Conservation (phyloP, 2,888 invertebrate genomes). For the Synergus umbraculus region DNA sequence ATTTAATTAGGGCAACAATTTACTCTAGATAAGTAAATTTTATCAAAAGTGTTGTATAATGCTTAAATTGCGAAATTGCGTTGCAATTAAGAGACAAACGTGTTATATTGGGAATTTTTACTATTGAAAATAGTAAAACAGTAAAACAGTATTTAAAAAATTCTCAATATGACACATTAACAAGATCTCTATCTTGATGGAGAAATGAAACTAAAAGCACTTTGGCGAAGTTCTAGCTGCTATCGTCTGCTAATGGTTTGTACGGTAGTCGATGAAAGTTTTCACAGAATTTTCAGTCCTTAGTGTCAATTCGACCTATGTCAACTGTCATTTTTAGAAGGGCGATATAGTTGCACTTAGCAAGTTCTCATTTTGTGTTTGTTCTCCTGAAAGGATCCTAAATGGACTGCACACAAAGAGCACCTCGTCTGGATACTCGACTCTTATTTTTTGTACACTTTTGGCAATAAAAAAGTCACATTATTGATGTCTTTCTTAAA, state of each 20-base stretch:
- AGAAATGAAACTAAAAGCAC: slow-evolving; percentile 2
- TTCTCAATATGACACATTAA: too few species aligned
- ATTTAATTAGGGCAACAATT: slow-evolving; percentile 7
- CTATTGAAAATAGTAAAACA: too few species aligned
- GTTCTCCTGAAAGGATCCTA: slow-evolving; percentile 7
- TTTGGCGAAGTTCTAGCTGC: not conserved
- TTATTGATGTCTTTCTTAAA: too few species aligned
- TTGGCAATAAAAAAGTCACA: too few species aligned
- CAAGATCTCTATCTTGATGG: not conserved
- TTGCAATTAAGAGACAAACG: too few species aligned
- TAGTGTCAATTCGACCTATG: slow-evolving; percentile 7
- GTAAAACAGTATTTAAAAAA: too few species aligned
- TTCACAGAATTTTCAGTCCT: not conserved
- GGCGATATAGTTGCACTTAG: slow-evolving; percentile 1
- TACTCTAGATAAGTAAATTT: not conserved
- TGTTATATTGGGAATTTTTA: too few species aligned
- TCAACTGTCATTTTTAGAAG: slow-evolving; percentile 4
- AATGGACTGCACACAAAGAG: not conserved
- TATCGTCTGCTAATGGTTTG: too few species aligned
- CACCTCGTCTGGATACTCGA: too few species aligned
- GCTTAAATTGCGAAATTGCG: too few species aligned
- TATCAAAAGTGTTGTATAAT: not conserved
- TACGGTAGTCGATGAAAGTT: not conserved
- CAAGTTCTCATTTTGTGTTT: not conserved
- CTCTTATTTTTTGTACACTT: too few species aligned